Evolutionary conservation across 1,140 invertebrate species (phyloP).

Genomic region (Lordiphosa mommai): DNA sequence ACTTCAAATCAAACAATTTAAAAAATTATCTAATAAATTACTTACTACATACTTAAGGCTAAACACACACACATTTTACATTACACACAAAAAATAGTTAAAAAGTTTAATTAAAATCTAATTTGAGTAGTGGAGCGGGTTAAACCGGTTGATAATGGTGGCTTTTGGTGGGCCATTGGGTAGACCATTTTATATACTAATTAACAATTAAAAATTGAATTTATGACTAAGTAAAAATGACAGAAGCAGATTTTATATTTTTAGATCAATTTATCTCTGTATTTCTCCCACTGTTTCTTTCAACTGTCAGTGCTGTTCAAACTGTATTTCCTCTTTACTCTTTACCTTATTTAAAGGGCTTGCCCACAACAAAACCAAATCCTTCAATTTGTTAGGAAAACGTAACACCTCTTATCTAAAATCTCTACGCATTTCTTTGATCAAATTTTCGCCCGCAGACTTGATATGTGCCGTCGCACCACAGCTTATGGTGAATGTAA

Average conservation of each 20-base stretch:
- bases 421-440: constrained; percentile 66
- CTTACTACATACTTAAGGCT: constrained; percentile 32
- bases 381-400: constrained; percentile 11
- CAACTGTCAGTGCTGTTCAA: constrained; percentile 7
- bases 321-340: background rate
- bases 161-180: constrained; percentile 35
- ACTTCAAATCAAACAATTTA: constrained; percentile 24
- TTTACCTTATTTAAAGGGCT: background rate
- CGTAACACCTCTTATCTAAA: constrained; percentile 31
- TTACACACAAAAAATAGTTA: constrained; percentile 39
- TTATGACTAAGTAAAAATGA: background rate
- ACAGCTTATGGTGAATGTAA: constrained; percentile 97
- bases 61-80: constrained; percentile 29
- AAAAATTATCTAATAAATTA: constrained; percentile 51
- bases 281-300: background rate
- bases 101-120: constrained; percentile 51
- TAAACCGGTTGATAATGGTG: constrained; percentile 52
- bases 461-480: constrained; percentile 98
- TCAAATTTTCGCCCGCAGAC: constrained; percentile 87
- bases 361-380: constrained; percentile 10
- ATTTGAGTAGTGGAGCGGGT: constrained; percentile 55
- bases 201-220: constrained; percentile 9
- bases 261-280: background rate
- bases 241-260: background rate
- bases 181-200: constrained; percentile 32